These are phyloP conservation scores for Arctia plantaginis DNA, from an alignment of 2,888 invertebrate species.

Conservation along the genomic window DNA sequence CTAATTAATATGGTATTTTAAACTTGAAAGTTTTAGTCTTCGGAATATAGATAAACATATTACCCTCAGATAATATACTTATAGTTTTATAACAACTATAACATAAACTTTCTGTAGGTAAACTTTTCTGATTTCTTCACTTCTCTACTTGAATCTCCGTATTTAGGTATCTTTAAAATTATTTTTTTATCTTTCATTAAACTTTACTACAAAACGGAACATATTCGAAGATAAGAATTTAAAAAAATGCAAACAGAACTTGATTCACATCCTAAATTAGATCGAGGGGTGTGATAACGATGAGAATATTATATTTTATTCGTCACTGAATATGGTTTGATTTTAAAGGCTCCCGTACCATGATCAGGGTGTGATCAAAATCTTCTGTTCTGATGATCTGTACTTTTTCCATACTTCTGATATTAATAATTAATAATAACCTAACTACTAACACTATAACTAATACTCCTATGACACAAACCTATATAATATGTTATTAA, in stretches of 20 bases:
- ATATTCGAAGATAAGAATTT: not conserved
- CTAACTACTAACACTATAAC: too few relatives aligned
- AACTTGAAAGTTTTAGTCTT: not conserved
- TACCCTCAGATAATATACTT: not conserved
- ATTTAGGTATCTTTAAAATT: not conserved
- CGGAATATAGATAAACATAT: not conserved
- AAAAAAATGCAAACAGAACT: not conserved
- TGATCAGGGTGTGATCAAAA: not conserved
- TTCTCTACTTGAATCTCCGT: not conserved
- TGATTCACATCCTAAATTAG: not conserved
- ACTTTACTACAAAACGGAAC: not conserved
- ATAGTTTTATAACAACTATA: not conserved
- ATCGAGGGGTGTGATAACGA: conserved; percentile 1
- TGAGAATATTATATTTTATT: not conserved
- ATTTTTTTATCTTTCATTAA: not conserved
- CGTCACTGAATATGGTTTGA: not conserved
- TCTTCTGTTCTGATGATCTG: too few relatives aligned
- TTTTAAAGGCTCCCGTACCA: not conserved
- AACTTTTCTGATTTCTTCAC: too few relatives aligned
- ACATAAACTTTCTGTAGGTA: not conserved
- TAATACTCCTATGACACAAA: too few relatives aligned
- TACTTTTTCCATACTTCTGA: too few relatives aligned
- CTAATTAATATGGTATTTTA: not conserved
- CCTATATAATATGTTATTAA: too few relatives aligned
- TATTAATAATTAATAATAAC: too few relatives aligned